Evolutionary conservation across 2,113 vertebrate species (phyloP).

Genomic region (Clarias macrocephalus): DNA sequence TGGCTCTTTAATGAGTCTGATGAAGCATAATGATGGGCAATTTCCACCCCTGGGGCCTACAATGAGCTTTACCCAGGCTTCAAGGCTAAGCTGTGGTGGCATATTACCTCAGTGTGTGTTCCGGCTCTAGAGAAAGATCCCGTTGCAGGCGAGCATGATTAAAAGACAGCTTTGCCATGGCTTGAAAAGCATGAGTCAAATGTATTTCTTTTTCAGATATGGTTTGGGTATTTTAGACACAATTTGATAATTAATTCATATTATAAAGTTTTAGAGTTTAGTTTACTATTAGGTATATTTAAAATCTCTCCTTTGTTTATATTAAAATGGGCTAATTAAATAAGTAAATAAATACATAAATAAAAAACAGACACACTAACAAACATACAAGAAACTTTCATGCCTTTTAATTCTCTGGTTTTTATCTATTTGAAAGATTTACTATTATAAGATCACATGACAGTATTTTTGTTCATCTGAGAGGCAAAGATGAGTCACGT

Average conservation of each 20-base stretch:
- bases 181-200: constrained; percentile 27
- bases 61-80: constrained; percentile 53
- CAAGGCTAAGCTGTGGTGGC: constrained; percentile 38
- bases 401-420: not conserved
- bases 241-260: not conserved
- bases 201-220: not conserved
- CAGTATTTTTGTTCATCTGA: not conserved
- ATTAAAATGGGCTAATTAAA: no score
- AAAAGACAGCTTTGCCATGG: constrained; percentile 36
- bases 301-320: not conserved
- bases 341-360: not conserved
- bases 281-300: not conserved
- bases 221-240: not conserved
- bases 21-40: constrained; percentile 53
- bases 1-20: constrained; percentile 55
- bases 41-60: constrained; percentile 49
- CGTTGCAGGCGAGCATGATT: constrained; percentile 43
- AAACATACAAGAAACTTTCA: not conserved
- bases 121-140: constrained; percentile 35
- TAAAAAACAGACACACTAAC: not conserved
- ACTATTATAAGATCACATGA: not conserved
- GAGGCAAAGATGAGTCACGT: not conserved
- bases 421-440: not conserved
- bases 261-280: not conserved
- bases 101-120: constrained; percentile 56